These are phyloP conservation scores for Rhabdornis inornatus DNA, from an alignment of 2,113 vertebrate genomes.

Conservation along the genomic window DNA sequence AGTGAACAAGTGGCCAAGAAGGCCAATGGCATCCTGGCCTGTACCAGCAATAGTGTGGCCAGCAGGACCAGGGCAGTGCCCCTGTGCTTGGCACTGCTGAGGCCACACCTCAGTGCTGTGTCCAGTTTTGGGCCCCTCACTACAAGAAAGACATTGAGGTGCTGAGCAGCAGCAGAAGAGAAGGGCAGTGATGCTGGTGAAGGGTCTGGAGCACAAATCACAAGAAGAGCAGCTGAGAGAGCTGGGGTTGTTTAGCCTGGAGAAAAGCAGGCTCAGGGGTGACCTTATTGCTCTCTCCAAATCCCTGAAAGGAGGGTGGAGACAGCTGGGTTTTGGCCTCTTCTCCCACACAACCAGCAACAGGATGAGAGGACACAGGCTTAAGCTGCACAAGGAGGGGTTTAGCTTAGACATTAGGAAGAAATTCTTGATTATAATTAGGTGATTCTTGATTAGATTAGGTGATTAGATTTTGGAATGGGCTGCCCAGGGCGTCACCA, in stretches of 20 bases:
- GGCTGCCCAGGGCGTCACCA: rapidly evolving
- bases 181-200: rapidly evolving
- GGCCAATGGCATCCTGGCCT: neutral
- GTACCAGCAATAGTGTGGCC: rapidly evolving
- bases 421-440: too few species aligned
- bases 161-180: too few species aligned
- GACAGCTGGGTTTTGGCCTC: too few species aligned
- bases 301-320: neutral
- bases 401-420: neutral
- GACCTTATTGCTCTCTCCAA: too few species aligned
- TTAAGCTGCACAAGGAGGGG: neutral
- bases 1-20: neutral
- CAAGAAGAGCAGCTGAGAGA: neutral
- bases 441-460: too few species aligned
- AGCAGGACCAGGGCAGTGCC: rapidly evolving
- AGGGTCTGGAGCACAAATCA: neutral
- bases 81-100: rapidly evolving
- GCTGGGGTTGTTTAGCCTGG: neutral
- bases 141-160: neutral
- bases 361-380: neutral
- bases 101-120: too few species aligned
- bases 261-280: neutral
- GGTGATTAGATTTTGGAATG: neutral
- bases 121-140: neutral
- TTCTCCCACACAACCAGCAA: neutral